A percentile compares a stretch with the other conserved stretches of the same genome.
Evolutionary conservation across 2,113 vertebrate genomes (phyloP).

Genomic region (Cranoglanis bouderius): DNA sequence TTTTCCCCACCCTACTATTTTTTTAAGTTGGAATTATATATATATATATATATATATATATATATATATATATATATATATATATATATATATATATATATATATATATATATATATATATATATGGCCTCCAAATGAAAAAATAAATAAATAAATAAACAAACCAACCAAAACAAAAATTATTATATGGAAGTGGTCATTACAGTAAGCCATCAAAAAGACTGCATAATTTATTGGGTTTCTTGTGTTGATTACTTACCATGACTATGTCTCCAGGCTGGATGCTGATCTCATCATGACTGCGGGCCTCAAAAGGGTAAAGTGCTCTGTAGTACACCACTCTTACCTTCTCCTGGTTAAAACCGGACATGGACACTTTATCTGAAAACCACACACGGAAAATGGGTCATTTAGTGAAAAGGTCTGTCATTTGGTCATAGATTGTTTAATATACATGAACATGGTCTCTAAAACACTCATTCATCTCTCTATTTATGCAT

Average conservation of each 20-base stretch:
- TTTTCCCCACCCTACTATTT: neutral
- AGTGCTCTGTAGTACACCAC: slow-evolving; percentile 94
- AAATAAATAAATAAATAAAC: neutral
- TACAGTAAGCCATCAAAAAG: neutral
- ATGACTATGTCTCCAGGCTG: slow-evolving; percentile 94
- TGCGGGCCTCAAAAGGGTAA: slow-evolving; percentile 96
- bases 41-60: too few species aligned
- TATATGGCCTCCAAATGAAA: neutral
- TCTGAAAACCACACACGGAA: slow-evolving; percentile 65
- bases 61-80: too few species aligned
- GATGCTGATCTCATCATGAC: slow-evolving; percentile 96
- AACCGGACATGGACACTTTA: slow-evolving; percentile 79
- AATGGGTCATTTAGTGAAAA: neutral
- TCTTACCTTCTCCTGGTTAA: slow-evolving; percentile 85
- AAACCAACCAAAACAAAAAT: too few species aligned
- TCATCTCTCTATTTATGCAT: neutral
- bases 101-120: too few species aligned
- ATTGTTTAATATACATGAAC: neutral
- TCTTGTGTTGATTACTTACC: slow-evolving; percentile 72
- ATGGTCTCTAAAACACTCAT: neutral
- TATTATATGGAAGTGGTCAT: too few species aligned
- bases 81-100: too few species aligned
- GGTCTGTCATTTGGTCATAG: neutral
- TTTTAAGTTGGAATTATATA: neutral
- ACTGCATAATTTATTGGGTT: neutral